These are phyloP conservation scores for Phyto melanocephala DNA, from an alignment of 2,888 invertebrate genomes.

Conservation along the genomic window DNA sequence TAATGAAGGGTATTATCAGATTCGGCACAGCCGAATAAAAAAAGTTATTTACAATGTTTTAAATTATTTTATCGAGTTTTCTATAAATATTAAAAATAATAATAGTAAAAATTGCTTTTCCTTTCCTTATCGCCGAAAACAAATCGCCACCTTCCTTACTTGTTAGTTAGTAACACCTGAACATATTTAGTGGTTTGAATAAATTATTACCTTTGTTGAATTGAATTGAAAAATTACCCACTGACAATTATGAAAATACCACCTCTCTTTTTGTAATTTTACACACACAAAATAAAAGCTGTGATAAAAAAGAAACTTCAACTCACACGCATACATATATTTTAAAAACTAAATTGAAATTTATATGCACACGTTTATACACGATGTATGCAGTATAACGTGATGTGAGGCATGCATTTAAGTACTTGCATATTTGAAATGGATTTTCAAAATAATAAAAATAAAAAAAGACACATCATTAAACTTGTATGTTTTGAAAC, in stretches of 20 bases:
- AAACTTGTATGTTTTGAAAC: slow-evolving; percentile 38
- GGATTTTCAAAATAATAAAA: slow-evolving; percentile 15
- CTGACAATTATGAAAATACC: slow-evolving; percentile 38
- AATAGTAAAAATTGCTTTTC: not conserved
- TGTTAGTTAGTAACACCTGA: slow-evolving; percentile 47
- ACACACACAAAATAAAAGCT: not conserved
- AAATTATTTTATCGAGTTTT: not conserved
- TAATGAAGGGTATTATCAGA: no score
- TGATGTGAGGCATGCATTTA: not conserved
- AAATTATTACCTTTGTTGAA: slow-evolving; percentile 49
- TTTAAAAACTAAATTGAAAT: slow-evolving; percentile 38
- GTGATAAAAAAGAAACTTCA: slow-evolving; percentile 41
- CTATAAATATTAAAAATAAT: not conserved
- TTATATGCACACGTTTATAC: not conserved
- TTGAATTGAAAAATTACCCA: slow-evolving; percentile 50
- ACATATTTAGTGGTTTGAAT: slow-evolving; percentile 22
- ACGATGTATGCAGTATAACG: not conserved
- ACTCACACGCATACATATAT: slow-evolving; percentile 17
- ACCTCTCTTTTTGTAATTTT: not conserved
- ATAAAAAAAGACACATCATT: slow-evolving; percentile 37
- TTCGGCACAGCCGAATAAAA: no score
- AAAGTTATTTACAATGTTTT: no score
- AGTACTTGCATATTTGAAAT: not conserved
- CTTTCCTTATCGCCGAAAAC: not conserved
- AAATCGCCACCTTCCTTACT: slow-evolving; percentile 23